Conservation (phyloP, 2,797 vertebrate genomes). For the Allobates femoralis region DNA sequence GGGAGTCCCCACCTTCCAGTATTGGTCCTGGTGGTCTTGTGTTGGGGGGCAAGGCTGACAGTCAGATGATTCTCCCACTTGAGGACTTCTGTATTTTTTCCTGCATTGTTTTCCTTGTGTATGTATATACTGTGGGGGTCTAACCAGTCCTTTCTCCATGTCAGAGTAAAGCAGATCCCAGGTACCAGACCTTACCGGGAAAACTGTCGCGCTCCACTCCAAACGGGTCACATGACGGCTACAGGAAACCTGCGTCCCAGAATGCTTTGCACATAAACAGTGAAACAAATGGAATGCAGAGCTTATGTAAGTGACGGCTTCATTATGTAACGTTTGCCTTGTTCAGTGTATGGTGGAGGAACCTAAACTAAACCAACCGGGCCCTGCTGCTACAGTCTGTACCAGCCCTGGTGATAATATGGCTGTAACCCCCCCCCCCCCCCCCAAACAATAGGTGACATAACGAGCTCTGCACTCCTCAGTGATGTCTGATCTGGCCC, state of each 20-base stretch:
- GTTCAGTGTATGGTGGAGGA: background rate
- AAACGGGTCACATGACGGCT: constrained; percentile 77
- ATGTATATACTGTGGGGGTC: background rate
- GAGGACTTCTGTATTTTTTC: background rate
- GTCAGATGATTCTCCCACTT: background rate
- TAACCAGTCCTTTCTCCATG: constrained; percentile 24
- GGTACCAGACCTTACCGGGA: constrained; percentile 91
- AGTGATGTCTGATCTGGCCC: background rate
- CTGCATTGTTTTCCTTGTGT: background rate
- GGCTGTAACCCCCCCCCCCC: no score
- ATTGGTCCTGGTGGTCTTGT: background rate
- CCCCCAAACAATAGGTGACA: no score
- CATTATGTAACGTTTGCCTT: background rate
- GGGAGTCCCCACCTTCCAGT: background rate
- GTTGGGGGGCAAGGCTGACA: background rate
- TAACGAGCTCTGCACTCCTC: background rate
- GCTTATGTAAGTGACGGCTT: constrained; percentile 79
- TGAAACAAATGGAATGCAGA: constrained; percentile 73
- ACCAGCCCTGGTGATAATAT: no score
- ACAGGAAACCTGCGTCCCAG: constrained; percentile 63
- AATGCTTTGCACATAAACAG: constrained; percentile 71
- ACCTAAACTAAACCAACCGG: no score
- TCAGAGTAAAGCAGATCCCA: constrained; percentile 83
- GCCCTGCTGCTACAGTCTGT: no score
- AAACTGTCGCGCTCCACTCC: constrained; percentile 80